Evolutionary conservation across 35 echinoderm and acorn worm genomes (phyloP), one percentile per base, ranked within the genome.

Genomic region (Stichopus chloronotus): DNA sequence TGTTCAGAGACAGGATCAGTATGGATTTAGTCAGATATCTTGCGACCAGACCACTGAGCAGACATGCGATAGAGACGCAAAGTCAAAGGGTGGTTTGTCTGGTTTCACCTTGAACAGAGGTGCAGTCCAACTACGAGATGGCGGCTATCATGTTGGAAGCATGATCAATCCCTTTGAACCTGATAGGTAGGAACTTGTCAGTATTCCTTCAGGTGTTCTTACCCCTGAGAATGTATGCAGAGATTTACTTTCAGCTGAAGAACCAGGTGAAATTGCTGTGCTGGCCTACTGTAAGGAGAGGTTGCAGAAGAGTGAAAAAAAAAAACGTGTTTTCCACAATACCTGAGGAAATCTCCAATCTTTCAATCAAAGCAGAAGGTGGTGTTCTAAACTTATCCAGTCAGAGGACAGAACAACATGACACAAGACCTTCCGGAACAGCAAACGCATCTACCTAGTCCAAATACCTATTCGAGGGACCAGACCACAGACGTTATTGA

Each of bases 1-100:
- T 52, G 93, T 96, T 8, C 95, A 96, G 23, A 65, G 93, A 9
- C 90, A 96, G 59, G 86, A 80, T 12, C 20, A 80, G 5, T 59
- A 90, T 84, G 92, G 88, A 10, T 94, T 97, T 79, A 25, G 82
- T 53, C 19, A 81, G 52, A 61, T 94, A 20, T 21, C 95, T 57
- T 92, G 91, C 71, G 96, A 97, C 81, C 91, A 93, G 52, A 54
- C 68, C 14, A 97, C 93, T 72, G 93, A 96, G 60, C 86, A 96
- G 72, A 96, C 92, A 20, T 55, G 77, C 60, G 92, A 96, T 72
- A 91, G 88, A 24, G 92, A 94, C 63, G 60, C 88, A 2, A 93
- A 96, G n/a, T 56, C 88, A 79, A 93, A 81, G 63, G 95, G 92
- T 25, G 95, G 88, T 57, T 16, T 96, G 25, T 92, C 24, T 53